Evolutionary conservation across 2,797 vertebrate genomes (phyloP), one percentile per base, ranked within the genome.

Genomic region (Octomys mimax): DNA sequence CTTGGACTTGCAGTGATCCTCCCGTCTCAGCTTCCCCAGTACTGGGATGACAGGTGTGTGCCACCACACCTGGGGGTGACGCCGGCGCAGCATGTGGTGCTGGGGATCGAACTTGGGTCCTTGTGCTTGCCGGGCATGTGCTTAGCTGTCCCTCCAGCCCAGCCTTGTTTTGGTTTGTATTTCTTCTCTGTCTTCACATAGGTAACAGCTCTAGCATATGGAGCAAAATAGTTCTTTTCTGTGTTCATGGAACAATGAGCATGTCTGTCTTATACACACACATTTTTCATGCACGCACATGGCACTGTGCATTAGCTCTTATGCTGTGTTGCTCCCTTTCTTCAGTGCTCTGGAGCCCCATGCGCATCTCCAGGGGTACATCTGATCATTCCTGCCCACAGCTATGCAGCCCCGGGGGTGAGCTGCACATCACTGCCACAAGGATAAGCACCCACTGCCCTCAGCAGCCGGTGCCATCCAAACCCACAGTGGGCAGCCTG

Each of bases 361-460:
- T 5, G 52, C 28, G 46, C 24, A 24, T 26, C n/a, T 42, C 68
- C 21, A 3, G 6, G 95, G 57, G 21, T 36, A 26, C 6, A 2
- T 31, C 64, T 82, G 84, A 79, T 6, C 9, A 24, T 59, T 62
- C 42, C 61, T 88, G 18, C 13, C 42, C 18, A 13, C 18, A 3
- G 54, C 66, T 31, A 18, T 5, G 7, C 4, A 54, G 26, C 24
- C 66, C 59, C 0, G 0, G 42, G 71, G 6, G 1, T 31, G 36
- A 33, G 42, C 24, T 46, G 16, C 71, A 81, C 5, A 4, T 31
- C 1, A 26, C 10, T 26, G n/a, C n/a, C 54, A 87, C 6, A 54
- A n/a, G 70, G 66, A 62, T 54, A 39, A 87, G 31, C 24, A 31
- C n/a, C 71, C 2, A 16, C 9, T 64, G 73, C 11, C 79, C 70